Conservation (phyloP, 2,888 invertebrate species). For the Philereme transversata region DNA sequence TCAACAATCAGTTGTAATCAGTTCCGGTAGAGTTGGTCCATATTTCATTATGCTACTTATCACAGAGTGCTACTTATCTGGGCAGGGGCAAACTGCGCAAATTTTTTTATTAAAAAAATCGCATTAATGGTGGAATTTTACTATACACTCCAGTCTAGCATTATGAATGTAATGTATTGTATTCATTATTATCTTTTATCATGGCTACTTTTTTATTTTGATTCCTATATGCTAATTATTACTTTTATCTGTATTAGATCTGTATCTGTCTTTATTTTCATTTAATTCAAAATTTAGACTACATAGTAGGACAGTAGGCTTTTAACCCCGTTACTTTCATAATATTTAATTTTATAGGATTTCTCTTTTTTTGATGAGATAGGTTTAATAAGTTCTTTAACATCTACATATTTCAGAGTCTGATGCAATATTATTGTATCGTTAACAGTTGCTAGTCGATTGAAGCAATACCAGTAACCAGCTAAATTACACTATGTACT, state of each 20-base stretch:
- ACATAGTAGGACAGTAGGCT: too few species aligned
- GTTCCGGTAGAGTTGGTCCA: slow-evolving; percentile 41
- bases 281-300: too few species aligned
- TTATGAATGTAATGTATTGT: slow-evolving; percentile 4
- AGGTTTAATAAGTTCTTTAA: not conserved
- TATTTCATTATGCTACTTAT: slow-evolving; percentile 37
- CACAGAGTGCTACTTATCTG: slow-evolving; percentile 22
- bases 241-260: too few species aligned
- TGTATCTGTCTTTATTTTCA: too few species aligned
- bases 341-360: too few species aligned
- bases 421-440: slow-evolving; percentile 15
- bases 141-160: slow-evolving; percentile 20
- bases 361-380: too few species aligned
- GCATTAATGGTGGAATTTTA: slow-evolving; percentile 24
- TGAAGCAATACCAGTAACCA: slow-evolving; percentile 4
- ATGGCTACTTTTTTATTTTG: not conserved
- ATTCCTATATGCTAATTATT: too few species aligned
- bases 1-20: slow-evolving; percentile 39
- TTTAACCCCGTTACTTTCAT: too few species aligned
- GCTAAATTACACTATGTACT: slow-evolving; percentile 2
- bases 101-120: slow-evolving; percentile 45
- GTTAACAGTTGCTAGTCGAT: not conserved
- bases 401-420: not conserved
- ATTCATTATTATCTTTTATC: slow-evolving; percentile 2
- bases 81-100: slow-evolving; percentile 43